Conservation (phyloP, 2,888 invertebrate species). For the Formica aserva region DNA sequence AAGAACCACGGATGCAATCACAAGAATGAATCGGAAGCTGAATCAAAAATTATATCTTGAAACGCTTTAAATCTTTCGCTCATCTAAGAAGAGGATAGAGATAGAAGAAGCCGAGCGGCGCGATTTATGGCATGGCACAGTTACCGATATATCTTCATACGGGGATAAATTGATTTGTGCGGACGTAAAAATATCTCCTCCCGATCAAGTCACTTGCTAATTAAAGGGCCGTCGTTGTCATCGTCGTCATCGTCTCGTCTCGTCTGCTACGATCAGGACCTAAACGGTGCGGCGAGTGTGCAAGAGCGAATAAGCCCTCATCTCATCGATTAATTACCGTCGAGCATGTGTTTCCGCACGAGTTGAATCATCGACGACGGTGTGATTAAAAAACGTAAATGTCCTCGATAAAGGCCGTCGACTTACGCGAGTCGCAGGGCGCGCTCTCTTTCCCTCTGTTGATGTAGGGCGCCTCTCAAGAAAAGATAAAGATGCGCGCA, state of each 20-base stretch:
- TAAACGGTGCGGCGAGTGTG: slow-evolving; percentile 46
- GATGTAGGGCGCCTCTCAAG: slow-evolving; percentile 37
- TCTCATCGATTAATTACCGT: slow-evolving; percentile 46
- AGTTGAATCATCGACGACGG: slow-evolving; percentile 45
- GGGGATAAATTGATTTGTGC: slow-evolving; percentile 48
- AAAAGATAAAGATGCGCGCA: not conserved
- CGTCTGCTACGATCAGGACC: slow-evolving; percentile 37
- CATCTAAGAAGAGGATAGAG: slow-evolving; percentile 5
- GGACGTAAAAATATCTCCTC: slow-evolving; percentile 43
- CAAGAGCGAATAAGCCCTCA: slow-evolving; percentile 43
- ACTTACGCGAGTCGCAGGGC: slow-evolving; percentile 23
- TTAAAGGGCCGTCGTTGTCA: slow-evolving; percentile 47
- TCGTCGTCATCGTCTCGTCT: slow-evolving; percentile 3
- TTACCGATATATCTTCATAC: slow-evolving; percentile 51
- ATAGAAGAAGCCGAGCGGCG: not conserved
- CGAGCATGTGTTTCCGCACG: slow-evolving; percentile 48
- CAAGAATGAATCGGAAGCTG: not conserved
- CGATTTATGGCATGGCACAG: slow-evolving; percentile 49
- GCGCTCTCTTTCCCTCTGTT: slow-evolving; percentile 5
- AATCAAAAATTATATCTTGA: not conserved
- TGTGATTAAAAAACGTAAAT: slow-evolving; percentile 51
- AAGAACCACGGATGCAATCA: not conserved
- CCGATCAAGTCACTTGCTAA: slow-evolving; percentile 44
- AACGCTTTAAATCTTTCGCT: not conserved
- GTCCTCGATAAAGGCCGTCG: slow-evolving; percentile 52